Evolutionary conservation across 2,113 vertebrate genomes (phyloP).

Genomic region (Charadrius vociferus): DNA sequence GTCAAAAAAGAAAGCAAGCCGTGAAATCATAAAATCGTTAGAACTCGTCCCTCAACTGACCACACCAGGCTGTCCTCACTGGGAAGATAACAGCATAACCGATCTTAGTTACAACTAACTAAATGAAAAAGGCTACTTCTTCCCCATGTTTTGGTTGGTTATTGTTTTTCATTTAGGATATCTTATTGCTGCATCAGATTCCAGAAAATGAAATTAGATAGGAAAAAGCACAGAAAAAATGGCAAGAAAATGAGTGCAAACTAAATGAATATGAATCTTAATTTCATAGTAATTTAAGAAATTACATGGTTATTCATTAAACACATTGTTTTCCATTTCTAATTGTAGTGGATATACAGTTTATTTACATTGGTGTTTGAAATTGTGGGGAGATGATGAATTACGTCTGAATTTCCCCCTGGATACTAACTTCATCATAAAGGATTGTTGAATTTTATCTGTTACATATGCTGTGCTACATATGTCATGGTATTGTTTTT

Average conservation of each 20-base stretch:
- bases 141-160: neutral
- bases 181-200: neutral
- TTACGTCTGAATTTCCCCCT: neutral
- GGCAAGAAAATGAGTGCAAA: neutral
- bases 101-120: neutral
- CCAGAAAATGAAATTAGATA: neutral
- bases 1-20: neutral
- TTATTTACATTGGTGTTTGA: neutral
- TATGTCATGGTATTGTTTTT: neutral
- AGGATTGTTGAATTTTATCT: neutral
- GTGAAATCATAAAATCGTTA: neutral
- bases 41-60: neutral
- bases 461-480: neutral
- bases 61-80: neutral
- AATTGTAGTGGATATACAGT: neutral
- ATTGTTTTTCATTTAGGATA: neutral
- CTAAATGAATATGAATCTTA: neutral
- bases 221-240: neutral
- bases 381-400: neutral
- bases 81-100: neutral
- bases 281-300: neutral
- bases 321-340: neutral
- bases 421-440: neutral
- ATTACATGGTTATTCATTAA: neutral
- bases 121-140: neutral